phyloP scores from a whole-genome alignment of 2,797 vertebrate species.

The Erethizon dorsatum region DNA sequence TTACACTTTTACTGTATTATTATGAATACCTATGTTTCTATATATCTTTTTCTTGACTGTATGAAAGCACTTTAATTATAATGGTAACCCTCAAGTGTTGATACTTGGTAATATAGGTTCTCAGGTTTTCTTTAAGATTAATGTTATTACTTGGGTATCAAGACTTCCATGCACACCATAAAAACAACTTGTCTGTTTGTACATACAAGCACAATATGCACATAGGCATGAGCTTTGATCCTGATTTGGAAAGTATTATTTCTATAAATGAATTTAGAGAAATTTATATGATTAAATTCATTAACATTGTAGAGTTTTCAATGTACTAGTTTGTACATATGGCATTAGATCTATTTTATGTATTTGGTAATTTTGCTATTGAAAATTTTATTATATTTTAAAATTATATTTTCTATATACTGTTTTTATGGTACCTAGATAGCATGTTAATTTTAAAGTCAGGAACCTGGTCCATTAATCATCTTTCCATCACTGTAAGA shows the following conservation, averaged over 20 bases:
- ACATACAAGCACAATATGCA: background rate
- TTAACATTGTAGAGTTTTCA: background rate
- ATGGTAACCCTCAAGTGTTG: background rate
- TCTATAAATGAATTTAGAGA: background rate
- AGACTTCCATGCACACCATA: background rate
- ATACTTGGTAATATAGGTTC: background rate
- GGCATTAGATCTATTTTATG: background rate
- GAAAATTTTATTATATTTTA: background rate
- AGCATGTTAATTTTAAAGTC: background rate
- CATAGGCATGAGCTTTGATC: background rate
- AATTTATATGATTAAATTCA: background rate
- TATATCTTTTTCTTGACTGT: background rate
- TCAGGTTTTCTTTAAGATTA: background rate
- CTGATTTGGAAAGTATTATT: background rate
- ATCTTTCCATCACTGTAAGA: background rate
- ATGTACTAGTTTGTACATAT: background rate
- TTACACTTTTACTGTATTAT: background rate
- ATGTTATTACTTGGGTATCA: background rate
- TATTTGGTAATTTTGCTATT: background rate
- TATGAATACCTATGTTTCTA: background rate
- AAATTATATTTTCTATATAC: background rate
- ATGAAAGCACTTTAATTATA: background rate
- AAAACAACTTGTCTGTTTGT: background rate
- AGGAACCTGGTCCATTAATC: background rate
- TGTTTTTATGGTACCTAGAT: background rate